phyloP scores from a whole-genome alignment of 2,797 vertebrate species.

The Leptodactylus fallax region DNA sequence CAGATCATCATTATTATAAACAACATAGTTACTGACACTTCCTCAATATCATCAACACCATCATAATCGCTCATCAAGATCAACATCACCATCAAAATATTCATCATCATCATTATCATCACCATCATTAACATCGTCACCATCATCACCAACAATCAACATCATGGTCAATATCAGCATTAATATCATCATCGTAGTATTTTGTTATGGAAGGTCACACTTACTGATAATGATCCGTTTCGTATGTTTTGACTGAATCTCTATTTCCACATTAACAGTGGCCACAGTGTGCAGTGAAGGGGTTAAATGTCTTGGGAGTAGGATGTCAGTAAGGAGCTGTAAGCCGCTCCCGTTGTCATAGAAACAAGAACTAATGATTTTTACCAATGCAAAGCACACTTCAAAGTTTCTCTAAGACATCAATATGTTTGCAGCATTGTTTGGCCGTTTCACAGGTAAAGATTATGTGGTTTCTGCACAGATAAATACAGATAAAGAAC shows the following conservation, averaged over 20 bases:
- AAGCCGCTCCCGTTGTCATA: constrained; percentile 25
- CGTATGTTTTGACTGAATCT: not conserved
- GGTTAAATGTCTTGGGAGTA: constrained; percentile 35
- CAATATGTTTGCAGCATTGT: constrained; percentile 46
- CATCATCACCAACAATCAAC: not conserved
- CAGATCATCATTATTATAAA: no score
- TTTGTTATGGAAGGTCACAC: not conserved
- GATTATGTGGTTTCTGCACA: constrained; percentile 7
- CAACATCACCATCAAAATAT: not conserved
- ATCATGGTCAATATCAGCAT: not conserved
- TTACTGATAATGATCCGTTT: not conserved
- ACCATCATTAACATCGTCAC: not conserved
- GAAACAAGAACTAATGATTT: constrained; percentile 59
- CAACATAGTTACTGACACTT: no score
- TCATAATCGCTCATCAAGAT: not conserved
- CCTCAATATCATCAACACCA: no score
- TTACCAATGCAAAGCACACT: constrained; percentile 51
- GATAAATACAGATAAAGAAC: not conserved
- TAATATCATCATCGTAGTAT: not conserved
- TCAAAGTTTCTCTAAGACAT: constrained; percentile 48
- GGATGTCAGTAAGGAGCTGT: constrained; percentile 39
- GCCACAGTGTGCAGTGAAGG: not conserved
- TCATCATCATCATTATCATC: not conserved
- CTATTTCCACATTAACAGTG: not conserved
- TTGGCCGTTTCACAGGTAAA: not conserved